Evolutionary conservation across 2,113 vertebrate genomes (phyloP).

Genomic region (Oncorhynchus clarkii): DNA sequence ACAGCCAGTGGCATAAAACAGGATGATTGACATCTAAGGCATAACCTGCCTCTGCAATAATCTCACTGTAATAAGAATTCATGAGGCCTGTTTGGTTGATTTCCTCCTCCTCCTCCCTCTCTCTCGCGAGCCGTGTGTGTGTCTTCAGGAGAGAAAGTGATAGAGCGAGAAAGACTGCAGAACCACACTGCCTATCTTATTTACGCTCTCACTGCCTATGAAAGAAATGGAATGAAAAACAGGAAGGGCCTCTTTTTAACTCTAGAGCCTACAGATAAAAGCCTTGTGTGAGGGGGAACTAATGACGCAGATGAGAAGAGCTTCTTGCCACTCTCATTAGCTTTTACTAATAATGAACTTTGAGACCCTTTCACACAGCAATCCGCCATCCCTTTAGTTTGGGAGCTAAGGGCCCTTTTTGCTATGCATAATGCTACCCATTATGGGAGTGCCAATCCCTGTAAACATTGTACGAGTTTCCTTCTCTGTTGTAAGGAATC

Average conservation of each 20-base stretch:
- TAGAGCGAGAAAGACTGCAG: constrained; percentile 32
- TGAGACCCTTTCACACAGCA: constrained; percentile 44
- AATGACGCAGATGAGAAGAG: constrained; percentile 52
- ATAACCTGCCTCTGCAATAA: constrained; percentile 47
- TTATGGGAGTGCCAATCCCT: constrained; percentile 29
- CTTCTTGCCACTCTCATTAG: constrained; percentile 52
- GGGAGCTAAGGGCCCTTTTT: constrained; percentile 45
- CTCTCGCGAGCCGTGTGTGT: constrained; percentile 19
- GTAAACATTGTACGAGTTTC: constrained; percentile 31
- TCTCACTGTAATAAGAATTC: constrained; percentile 60
- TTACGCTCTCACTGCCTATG: constrained; percentile 32
- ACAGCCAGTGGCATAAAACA: constrained; percentile 40
- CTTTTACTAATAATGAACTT: constrained; percentile 48
- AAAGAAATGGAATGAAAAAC: constrained; percentile 19
- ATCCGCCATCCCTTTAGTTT: constrained; percentile 37
- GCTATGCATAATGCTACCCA: constrained; percentile 35
- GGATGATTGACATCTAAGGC: constrained; percentile 54
- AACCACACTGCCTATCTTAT: constrained; percentile 38
- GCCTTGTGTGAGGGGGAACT: constrained; percentile 34
- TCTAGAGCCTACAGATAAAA: constrained; percentile 24
- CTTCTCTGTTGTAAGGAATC: constrained; percentile 31
- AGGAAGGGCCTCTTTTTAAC: constrained; percentile 26
- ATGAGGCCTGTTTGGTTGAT: constrained; percentile 43
- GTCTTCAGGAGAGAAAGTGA: constrained; percentile 9
- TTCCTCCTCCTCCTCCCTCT: constrained; percentile 16